Percentiles rank a stretch among this genome's conserved stretches.
Conservation (phyloP, 2,113 vertebrate genomes). For the Sylvietta virens region DNA sequence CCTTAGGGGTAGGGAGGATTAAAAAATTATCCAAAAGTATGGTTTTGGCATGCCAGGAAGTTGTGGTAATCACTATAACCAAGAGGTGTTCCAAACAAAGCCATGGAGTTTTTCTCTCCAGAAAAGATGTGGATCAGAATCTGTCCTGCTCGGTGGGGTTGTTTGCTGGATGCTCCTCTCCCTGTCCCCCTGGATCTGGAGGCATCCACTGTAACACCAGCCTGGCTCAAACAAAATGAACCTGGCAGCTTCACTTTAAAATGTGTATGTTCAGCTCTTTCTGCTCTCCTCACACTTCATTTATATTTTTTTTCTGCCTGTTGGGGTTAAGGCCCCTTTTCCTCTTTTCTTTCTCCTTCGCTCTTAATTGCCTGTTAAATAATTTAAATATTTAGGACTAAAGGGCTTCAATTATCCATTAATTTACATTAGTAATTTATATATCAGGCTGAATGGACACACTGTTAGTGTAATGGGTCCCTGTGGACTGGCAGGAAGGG, state of each 20-base stretch:
- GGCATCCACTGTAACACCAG: neutral
- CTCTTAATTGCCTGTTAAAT: slow-evolving; percentile 70
- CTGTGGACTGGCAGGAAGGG: slow-evolving; percentile 22
- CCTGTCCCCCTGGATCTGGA: neutral
- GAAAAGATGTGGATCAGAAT: neutral
- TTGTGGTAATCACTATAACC: rapidly evolving
- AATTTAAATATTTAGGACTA: slow-evolving; percentile 72
- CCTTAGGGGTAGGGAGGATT: neutral
- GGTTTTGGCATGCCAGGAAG: neutral
- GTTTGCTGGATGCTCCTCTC: neutral
- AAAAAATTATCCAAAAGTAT: neutral
- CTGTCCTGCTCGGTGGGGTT: rapidly evolving
- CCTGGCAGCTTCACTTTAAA: neutral
- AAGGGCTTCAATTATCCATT: slow-evolving; percentile 72
- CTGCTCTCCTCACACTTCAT: neutral
- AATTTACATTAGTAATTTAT: slow-evolving; percentile 77
- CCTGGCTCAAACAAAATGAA: neutral
- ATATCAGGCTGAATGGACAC: slow-evolving; percentile 59
- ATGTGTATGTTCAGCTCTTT: neutral
- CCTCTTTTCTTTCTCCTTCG: neutral
- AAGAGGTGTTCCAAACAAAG: neutral
- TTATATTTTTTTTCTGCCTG: neutral
- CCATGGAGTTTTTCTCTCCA: neutral
- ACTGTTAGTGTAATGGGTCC: slow-evolving; percentile 62
- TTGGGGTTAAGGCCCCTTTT: slow-evolving; percentile 31